Evolutionary conservation across 1,140 invertebrate genomes (phyloP).

Genomic region (Hirudo medicinalis): DNA sequence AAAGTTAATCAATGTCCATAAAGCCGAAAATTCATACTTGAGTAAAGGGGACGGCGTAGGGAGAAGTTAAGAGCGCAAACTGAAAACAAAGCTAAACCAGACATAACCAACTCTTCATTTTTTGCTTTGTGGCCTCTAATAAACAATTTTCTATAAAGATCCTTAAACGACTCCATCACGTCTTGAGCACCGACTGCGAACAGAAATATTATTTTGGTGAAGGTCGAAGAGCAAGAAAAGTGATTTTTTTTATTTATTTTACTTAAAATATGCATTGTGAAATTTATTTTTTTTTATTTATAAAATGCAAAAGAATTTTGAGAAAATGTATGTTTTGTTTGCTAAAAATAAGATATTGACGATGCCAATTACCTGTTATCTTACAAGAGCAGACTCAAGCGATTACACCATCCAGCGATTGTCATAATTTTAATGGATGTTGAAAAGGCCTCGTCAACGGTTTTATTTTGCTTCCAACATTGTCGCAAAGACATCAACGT

Average conservation of each 20-base stretch:
- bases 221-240: too few relatives aligned
- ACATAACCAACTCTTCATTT: not conserved
- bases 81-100: not conserved
- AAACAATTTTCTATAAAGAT: not conserved
- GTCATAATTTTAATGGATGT: not conserved
- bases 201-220: not conserved
- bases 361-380: too few relatives aligned
- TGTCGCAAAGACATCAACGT: not conserved
- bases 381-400: too few relatives aligned
- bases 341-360: too few relatives aligned
- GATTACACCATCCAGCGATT: too few relatives aligned
- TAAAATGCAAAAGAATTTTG: not conserved
- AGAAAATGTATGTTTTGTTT: too few relatives aligned
- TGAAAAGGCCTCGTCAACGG: not conserved
- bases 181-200: not conserved
- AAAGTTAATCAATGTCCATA: not conserved
- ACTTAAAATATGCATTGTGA: not conserved
- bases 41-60: not conserved
- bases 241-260: not conserved
- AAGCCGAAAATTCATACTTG: not conserved
- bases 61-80: not conserved
- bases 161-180: not conserved
- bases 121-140: not conserved
- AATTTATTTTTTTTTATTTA: not conserved
- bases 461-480: not conserved